Base-by-base conservation (phyloP, 2,888 invertebrate species). In the Xanthorhoe designata region DNA sequence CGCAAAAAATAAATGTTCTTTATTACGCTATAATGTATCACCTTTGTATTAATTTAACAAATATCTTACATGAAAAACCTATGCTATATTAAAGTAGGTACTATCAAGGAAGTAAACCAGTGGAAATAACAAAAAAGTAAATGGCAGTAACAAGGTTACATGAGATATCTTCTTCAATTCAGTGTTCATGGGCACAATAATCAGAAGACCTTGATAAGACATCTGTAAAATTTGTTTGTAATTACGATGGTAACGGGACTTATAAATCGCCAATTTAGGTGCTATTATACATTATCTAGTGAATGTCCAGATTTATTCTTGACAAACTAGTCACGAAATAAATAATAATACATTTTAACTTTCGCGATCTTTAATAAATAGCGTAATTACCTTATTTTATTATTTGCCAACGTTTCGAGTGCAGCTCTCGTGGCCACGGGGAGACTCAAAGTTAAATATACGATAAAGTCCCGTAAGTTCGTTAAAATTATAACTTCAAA, bases 51-150 rank as follows among this genome's bases (percentile, higher is more conserved):
- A 35, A 35, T 64, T 58, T 17, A 19, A 53, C 17, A 53, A 52
- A 13, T 42, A 42, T 3, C 38, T 6, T 32, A 32, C 7, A 32
- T 32, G 32, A 32, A 7, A 32, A 32, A 32, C 32, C 32, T 6
- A 3, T 7, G 15, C 15, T 47, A 17, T 47, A 1, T 47, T 47
- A 17, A 17, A 6, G 47, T 15, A 47, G 47, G 17, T 15, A 47
- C 7, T 6, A 47, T 49, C 61, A 47, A 87, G 87, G 87, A 89
- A 86, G 79, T 70, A 17, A 75, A 78, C 70, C 50, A 71, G 66
- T 17, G 10, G 9, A 57, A 45, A 61, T 32, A 51, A 62, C 71
- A 80, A 78, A 82, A 83, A 82, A 75, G 75, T 68, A 74, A 72
- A 75, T 64, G 73, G 71, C 76, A 69, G 38, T 67, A 70, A 72